Percentiles rank a stretch among this genome's conserved stretches.
These are phyloP conservation scores for Apoda limacodes DNA, from an alignment of 2,888 invertebrate species.

Conservation along the genomic window DNA sequence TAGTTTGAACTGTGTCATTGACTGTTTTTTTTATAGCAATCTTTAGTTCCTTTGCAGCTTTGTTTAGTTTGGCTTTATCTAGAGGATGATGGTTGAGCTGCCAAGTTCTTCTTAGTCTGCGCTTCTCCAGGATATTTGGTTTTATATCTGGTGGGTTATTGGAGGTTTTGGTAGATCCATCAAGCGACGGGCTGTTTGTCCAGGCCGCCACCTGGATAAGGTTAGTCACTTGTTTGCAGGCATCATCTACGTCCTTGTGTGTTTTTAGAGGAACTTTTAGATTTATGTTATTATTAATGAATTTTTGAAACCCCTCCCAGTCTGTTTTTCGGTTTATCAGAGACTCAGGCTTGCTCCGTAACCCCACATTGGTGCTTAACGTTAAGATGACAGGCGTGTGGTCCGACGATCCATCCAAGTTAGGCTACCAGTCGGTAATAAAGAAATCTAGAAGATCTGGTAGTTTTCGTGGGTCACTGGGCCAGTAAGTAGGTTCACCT, in stretches of 20 bases:
- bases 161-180: neutral
- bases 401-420: slow-evolving; percentile 9
- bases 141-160: slow-evolving; percentile 4
- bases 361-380: slow-evolving; percentile 4
- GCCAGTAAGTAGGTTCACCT: slow-evolving; percentile 18
- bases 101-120: slow-evolving; percentile 12
- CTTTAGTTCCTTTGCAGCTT: slow-evolving; percentile 2
- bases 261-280: slow-evolving; percentile 3
- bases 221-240: slow-evolving; percentile 7
- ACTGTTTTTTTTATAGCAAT: neutral
- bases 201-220: slow-evolving; percentile 12
- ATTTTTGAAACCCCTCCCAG: slow-evolving; percentile 7
- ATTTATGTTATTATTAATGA: slow-evolving; percentile 4
- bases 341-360: neutral
- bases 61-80: slow-evolving; percentile 9
- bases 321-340: slow-evolving; percentile 9
- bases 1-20: slow-evolving; percentile 1
- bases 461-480: slow-evolving; percentile 13
- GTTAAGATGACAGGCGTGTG: slow-evolving; percentile 10
- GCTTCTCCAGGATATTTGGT: slow-evolving; percentile 12
- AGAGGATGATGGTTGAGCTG: slow-evolving; percentile 1
- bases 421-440: slow-evolving; percentile 3
- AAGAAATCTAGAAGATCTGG: slow-evolving; percentile 21
- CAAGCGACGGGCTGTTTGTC: slow-evolving; percentile 1
- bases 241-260: slow-evolving; percentile 7